Percentiles rank a stretch among this genome's conserved stretches.
Conservation (phyloP, 2,888 invertebrate species). For the Cantharis flavilabris region DNA sequence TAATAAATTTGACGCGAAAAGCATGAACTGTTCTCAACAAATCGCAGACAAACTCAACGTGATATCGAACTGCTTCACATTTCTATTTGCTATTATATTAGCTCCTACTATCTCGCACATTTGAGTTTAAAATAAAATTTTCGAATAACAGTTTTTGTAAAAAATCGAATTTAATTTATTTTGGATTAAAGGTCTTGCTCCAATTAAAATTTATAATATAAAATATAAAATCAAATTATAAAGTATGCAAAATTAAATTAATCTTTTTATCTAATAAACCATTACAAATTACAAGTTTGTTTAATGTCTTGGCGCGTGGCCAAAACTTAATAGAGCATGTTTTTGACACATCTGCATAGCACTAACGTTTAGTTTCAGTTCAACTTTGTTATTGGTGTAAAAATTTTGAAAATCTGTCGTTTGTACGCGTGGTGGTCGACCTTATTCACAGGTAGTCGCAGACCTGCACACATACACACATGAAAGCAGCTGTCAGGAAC, state of each 20-base stretch:
- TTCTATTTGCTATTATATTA: neutral
- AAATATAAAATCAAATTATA: neutral
- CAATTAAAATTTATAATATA: neutral
- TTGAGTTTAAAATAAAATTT: neutral
- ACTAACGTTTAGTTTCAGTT: slow-evolving; percentile 26
- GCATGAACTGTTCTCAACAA: slow-evolving; percentile 26
- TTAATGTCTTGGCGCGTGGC: slow-evolving; percentile 36
- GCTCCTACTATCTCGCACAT: neutral
- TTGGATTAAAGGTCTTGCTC: neutral
- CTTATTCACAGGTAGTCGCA: slow-evolving; percentile 27
- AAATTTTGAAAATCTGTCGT: slow-evolving; percentile 16
- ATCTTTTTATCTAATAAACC: neutral
- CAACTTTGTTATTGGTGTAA: slow-evolving; percentile 17
- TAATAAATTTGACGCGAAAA: slow-evolving; percentile 42
- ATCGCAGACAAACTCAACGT: slow-evolving; percentile 26
- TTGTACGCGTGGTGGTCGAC: slow-evolving; percentile 19
- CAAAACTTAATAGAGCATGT: slow-evolving; percentile 34
- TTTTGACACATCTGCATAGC: slow-evolving; percentile 35
- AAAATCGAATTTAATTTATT: neutral
- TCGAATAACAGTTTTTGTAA: neutral
- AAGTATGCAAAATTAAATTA: neutral
- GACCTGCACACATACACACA: slow-evolving; percentile 14
- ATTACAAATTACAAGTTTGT: slow-evolving; percentile 13
- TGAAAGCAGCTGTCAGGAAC: slow-evolving; percentile 27
- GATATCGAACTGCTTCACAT: slow-evolving; percentile 24